These are phyloP conservation scores for Patiria pectinifera DNA, from an alignment of 53 echinoderm and acorn worm species.

Conservation along the genomic window DNA sequence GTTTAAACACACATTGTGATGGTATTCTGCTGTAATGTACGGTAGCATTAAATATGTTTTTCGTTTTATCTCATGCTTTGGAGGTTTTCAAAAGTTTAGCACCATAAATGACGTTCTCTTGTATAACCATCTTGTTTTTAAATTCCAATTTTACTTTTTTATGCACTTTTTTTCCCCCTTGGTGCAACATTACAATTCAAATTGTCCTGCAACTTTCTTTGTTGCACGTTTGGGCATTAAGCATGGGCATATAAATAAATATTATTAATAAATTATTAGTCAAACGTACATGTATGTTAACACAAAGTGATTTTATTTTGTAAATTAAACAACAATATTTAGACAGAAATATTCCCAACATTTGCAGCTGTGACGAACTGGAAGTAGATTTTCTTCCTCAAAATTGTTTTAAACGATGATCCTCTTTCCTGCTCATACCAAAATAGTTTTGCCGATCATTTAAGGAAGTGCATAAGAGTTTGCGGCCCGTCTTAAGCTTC, in stretches of 20 bases:
- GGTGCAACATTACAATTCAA: not conserved
- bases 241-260: not conserved
- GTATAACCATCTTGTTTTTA: too few species aligned
- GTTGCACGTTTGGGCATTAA: not conserved
- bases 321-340: not conserved
- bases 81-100: too few species aligned
- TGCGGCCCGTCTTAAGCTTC: constrained; percentile 3
- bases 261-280: not conserved
- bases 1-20: not conserved
- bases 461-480: not conserved
- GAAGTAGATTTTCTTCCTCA: not conserved
- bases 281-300: too few species aligned
- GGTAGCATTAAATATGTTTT: too few species aligned
- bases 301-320: not conserved
- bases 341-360: too few species aligned
- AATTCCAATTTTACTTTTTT: too few species aligned
- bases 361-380: not conserved
- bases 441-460: not conserved
- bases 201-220: not conserved
- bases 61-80: too few species aligned
- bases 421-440: not conserved
- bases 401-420: not conserved
- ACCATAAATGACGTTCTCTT: too few species aligned
- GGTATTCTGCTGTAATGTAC: not conserved
- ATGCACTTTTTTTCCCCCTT: too few species aligned